Evolutionary conservation across 2,113 vertebrate genomes (phyloP), one percentile per base, ranked within the genome.

Genomic region (Neodon shergylaensis): DNA sequence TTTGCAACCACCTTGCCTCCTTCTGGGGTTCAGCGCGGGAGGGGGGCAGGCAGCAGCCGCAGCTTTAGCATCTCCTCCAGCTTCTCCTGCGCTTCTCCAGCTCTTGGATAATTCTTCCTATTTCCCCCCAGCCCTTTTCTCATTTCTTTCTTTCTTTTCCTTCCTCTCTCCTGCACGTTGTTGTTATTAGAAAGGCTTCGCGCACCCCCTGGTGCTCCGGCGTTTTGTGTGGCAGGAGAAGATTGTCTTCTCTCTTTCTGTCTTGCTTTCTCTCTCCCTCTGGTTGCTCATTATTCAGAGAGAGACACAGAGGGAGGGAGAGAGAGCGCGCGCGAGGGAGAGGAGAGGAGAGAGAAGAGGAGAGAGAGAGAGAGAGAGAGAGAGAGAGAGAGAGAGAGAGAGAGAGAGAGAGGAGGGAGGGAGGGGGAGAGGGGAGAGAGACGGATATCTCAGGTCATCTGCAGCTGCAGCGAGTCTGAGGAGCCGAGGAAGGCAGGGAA

Each of bases 281-380:
- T 99, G 99, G 99, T 99, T 99, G 99, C 99, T 99, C 99, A 99
- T 99, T 99, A 99, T 99, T 99, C 99, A 99, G 99, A 99, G 99
- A 99, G 99, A 99, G 99, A 99, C 99, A 98, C 98, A 98, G 98
- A 98, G 98, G 98, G 98, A 97, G 99, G 99, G 99, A 98, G 99
- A 98, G 94, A 86, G 96, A 36, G 88, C 97, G 99, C 97, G 98
- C 98, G 98, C 98, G 99, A 98, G 99, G 98, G 94, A 91, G 95
- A 82, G 54, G 99, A 99, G 98, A 98, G 99, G 99, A 99, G 99
- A 99, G 99, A 99, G 98, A 98, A 98, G 99, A 98, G 88, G 74
- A 73, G 79, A 95, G 72, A 98, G 92, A 98, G 99, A 97, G 99
- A 98, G 98, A 98, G 94, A 83, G 96, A 33, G 96, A 63, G 97